These are phyloP conservation scores for Brevimyrus niger DNA, from an alignment of 2,113 vertebrate genomes.

Conservation along the genomic window DNA sequence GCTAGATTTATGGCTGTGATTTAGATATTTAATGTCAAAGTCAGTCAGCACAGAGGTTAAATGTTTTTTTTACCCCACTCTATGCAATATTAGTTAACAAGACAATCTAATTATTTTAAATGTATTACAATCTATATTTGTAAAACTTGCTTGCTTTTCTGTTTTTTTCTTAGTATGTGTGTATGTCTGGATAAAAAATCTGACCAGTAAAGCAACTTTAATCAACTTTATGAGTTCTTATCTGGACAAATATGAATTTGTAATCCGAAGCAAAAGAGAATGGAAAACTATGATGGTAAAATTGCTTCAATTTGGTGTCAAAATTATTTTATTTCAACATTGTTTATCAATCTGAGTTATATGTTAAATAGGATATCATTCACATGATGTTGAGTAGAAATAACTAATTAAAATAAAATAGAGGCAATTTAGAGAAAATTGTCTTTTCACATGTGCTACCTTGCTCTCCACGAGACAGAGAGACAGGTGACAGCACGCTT, in stretches of 20 bases:
- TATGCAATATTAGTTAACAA: neutral
- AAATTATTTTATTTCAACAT: neutral
- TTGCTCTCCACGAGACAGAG: neutral
- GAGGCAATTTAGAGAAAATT: neutral
- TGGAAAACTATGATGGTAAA: neutral
- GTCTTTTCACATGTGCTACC: neutral
- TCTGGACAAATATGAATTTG: neutral
- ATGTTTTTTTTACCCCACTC: neutral
- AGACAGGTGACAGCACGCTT: neutral
- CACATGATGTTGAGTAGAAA: neutral
- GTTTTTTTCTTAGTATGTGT: neutral
- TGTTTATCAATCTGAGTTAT: neutral
- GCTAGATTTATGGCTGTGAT: conserved; percentile 21
- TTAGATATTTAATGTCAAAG: conserved; percentile 17
- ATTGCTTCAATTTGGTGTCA: neutral
- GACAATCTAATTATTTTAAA: neutral
- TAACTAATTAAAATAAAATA: neutral
- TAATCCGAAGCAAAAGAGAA: neutral
- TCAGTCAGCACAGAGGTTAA: conserved; percentile 9
- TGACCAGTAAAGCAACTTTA: neutral
- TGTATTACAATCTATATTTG: neutral
- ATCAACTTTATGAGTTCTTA: neutral
- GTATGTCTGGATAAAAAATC: neutral
- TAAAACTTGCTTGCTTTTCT: neutral
- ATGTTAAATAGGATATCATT: neutral